phyloP scores from a whole-genome alignment of 1,140 invertebrate species.

The Mizuhopecten yessoensis region DNA sequence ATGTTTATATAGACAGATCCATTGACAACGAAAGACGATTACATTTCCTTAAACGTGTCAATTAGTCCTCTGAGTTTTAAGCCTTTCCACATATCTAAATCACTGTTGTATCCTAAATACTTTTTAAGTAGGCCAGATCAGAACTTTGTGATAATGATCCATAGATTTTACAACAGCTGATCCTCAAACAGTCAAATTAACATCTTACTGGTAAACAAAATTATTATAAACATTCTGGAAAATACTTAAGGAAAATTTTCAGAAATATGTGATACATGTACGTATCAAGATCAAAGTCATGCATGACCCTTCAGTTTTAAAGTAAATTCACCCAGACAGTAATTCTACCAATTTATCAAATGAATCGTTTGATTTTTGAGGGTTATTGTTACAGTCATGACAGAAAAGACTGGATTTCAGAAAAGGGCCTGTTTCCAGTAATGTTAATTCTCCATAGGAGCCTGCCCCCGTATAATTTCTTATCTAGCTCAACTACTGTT shows the following conservation, averaged over 20 bases:
- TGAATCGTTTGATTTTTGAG: too few relatives aligned
- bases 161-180: background rate
- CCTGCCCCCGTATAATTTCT: too few relatives aligned
- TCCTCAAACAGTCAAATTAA: background rate
- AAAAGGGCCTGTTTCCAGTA: too few relatives aligned
- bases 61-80: background rate
- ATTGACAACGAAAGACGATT: slow-evolving; percentile 27
- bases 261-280: background rate
- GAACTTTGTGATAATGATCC: background rate
- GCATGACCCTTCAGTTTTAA: too few relatives aligned
- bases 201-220: too few relatives aligned
- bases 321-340: too few relatives aligned
- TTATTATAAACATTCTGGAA: background rate
- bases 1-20: background rate
- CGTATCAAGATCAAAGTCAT: too few relatives aligned
- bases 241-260: background rate
- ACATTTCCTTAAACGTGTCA: background rate
- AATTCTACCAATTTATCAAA: too few relatives aligned
- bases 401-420: too few relatives aligned
- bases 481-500: too few relatives aligned
- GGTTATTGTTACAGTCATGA: too few relatives aligned
- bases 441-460: too few relatives aligned
- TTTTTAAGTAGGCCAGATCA: slow-evolving; percentile 7
- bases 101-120: background rate
- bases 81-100: background rate